Conservation (phyloP, 2,888 invertebrate species). For the Rhopalosiphum nymphaeae region DNA sequence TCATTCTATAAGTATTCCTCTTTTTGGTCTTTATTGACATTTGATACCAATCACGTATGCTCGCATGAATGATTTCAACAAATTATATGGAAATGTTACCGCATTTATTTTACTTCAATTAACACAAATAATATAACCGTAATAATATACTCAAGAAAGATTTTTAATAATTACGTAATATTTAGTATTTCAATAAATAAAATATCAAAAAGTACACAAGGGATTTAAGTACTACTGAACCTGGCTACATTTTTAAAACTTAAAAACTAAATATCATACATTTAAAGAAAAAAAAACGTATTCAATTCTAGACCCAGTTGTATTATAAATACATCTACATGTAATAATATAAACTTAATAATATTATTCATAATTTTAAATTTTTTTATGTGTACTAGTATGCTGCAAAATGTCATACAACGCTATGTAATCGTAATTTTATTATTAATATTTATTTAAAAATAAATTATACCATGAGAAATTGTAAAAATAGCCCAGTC, state of each 20-base stretch:
- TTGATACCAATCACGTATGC: not conserved
- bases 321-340: not conserved
- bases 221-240: not conserved
- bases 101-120: slow-evolving; percentile 24
- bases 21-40: not conserved
- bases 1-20: not conserved
- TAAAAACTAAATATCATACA: not conserved
- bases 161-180: not conserved
- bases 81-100: not conserved
- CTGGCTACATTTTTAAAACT: not conserved
- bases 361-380: not conserved
- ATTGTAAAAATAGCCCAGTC: not conserved
- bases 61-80: not conserved
- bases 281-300: not conserved
- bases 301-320: not conserved
- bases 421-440: not conserved
- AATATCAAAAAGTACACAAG: not conserved
- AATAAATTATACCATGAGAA: not conserved
- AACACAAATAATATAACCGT: slow-evolving; percentile 12
- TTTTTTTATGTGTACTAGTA: not conserved
- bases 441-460: not conserved
- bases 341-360: not conserved
- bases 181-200: not conserved
- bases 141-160: not conserved
- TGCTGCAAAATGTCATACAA: not conserved